A percentile compares a stretch with the other conserved stretches of the same genome.
Conservation (phyloP, 1,140 invertebrate genomes). For the Mizuhopecten yessoensis region DNA sequence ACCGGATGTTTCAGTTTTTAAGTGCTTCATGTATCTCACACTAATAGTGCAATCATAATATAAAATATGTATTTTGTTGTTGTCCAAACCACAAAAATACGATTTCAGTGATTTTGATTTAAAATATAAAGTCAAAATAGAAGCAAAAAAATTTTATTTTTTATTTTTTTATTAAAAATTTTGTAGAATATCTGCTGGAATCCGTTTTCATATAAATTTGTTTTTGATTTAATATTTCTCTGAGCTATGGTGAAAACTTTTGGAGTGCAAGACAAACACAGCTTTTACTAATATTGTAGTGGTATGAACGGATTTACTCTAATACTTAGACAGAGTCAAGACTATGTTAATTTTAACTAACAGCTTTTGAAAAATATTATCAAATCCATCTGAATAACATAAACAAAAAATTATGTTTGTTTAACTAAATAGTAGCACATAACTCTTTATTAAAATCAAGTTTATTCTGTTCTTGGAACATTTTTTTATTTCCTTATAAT, state of each 20-base stretch:
- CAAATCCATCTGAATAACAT: no score
- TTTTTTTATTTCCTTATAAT: background rate
- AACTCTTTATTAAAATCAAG: no score
- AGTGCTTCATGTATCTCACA: no score
- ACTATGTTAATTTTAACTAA: background rate
- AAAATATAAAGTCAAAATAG: no score
- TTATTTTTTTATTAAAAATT: no score
- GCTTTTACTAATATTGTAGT: background rate
- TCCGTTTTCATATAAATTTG: background rate
- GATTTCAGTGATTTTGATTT: no score
- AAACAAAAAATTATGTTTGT: background rate
- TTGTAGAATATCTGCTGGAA: background rate
- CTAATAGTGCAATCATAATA: no score
- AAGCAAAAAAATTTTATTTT: no score
- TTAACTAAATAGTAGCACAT: background rate
- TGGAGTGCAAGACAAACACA: background rate
- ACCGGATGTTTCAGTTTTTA: no score
- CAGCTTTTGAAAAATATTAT: background rate
- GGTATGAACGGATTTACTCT: background rate
- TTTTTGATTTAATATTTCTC: background rate
- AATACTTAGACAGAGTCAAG: background rate
- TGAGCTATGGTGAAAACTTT: constrained; percentile 14
- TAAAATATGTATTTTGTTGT: no score
- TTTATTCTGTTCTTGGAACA: background rate
- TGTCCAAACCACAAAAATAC: no score